Percentiles rank a stretch among this genome's conserved stretches.
phyloP scores from a whole-genome alignment of 2,797 vertebrate genomes.

The Bradypus variegatus region DNA sequence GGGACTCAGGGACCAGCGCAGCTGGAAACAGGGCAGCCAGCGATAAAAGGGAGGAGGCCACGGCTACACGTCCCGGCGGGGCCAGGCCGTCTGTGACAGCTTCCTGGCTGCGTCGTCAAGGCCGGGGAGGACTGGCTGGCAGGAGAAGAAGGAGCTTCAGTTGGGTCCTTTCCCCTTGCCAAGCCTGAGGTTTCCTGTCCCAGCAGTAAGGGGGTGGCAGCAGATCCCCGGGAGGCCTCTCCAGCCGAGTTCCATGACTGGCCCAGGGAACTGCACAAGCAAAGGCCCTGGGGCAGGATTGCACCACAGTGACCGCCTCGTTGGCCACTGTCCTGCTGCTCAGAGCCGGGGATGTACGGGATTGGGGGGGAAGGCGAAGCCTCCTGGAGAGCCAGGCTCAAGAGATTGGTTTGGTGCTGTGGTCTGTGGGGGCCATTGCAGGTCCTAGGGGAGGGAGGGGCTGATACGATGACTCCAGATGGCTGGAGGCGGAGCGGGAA shows the following conservation, averaged over 20 bases:
- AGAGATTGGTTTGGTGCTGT: neutral
- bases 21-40: neutral
- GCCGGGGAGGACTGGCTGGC: neutral
- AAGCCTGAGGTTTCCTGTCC: neutral
- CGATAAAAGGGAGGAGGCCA: neutral
- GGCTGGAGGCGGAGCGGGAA: neutral
- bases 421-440: neutral
- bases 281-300: neutral
- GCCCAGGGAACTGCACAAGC: neutral
- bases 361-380: neutral
- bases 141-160: neutral
- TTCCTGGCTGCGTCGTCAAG: neutral
- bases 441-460: neutral
- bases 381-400: neutral
- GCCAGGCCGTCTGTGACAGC: neutral
- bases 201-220: neutral
- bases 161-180: neutral
- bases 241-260: neutral
- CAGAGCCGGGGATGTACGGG: no score
- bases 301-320: neutral
- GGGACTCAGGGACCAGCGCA: neutral
- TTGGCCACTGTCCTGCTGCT: neutral
- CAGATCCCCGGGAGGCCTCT: neutral
- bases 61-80: fast-evolving
- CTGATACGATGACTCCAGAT: neutral